phyloP scores from a whole-genome alignment of 2,888 invertebrate genomes.

The Hemistola chrysoprasaria region DNA sequence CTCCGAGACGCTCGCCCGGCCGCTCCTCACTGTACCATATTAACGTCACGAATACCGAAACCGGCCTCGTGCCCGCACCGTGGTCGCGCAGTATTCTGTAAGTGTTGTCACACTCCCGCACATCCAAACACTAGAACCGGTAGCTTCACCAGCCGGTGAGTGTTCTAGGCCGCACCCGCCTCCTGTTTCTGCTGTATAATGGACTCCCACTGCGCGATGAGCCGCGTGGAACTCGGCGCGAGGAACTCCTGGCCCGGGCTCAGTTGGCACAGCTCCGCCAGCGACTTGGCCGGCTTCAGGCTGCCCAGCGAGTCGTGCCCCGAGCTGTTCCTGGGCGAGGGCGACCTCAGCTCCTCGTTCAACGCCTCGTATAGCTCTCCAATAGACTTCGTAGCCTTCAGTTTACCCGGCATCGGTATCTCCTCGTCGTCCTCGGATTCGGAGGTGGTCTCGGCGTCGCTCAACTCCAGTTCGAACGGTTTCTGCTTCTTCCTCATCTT shows the following conservation, averaged over 20 bases:
- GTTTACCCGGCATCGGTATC: constrained; percentile 81
- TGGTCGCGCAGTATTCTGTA: constrained; percentile 29
- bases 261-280: constrained; percentile 86
- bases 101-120: constrained; percentile 40
- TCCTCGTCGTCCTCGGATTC: constrained; percentile 84
- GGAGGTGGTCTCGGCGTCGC: constrained; percentile 81
- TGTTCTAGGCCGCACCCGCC: constrained; percentile 71
- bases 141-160: constrained; percentile 29
- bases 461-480: constrained; percentile 84
- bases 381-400: constrained; percentile 85
- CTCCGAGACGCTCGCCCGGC: constrained; percentile 16
- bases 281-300: constrained; percentile 85
- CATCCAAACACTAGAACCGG: constrained; percentile 45
- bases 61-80: constrained; percentile 27
- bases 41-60: constrained; percentile 19
- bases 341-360: constrained; percentile 71
- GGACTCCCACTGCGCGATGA: constrained; percentile 92
- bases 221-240: constrained; percentile 85
- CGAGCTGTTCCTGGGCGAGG: constrained; percentile 70
- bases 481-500: constrained; percentile 83
- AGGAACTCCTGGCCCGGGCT: constrained; percentile 83
- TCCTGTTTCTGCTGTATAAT: constrained; percentile 86
- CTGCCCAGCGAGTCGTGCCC: constrained; percentile 72
- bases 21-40: constrained; percentile 16
- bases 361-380: constrained; percentile 85